Percentiles rank a stretch among this genome's conserved stretches.
phyloP scores from a whole-genome alignment of 2,888 invertebrate genomes.

The Nemurella pictetii region DNA sequence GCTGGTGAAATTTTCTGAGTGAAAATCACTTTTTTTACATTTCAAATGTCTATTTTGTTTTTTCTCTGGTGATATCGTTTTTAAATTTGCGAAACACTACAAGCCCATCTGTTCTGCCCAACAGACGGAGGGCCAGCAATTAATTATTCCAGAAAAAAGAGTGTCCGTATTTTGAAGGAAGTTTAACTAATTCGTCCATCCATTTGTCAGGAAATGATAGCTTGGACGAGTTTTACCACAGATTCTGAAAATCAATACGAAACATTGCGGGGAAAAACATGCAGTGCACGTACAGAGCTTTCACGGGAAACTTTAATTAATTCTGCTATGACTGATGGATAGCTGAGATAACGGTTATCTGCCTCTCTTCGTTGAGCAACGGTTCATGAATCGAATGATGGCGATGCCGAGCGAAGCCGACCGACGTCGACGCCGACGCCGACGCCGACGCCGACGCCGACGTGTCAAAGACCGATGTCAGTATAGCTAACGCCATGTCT shows the following conservation, averaged over 20 bases:
- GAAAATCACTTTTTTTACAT: neutral
- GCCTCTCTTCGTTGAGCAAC: neutral
- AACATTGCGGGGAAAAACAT: neutral
- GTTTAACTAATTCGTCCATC: neutral
- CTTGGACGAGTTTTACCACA: neutral
- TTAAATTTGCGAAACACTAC: neutral
- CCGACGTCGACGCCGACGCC: neutral
- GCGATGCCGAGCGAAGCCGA: neutral
- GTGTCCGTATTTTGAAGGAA: neutral
- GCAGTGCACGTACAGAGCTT: neutral
- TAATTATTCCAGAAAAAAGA: constrained; percentile 8
- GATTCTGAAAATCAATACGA: neutral
- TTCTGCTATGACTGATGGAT: neutral
- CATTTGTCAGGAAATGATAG: constrained; percentile 9
- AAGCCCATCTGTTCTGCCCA: constrained; percentile 1
- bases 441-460: neutral
- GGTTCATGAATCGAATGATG: neutral
- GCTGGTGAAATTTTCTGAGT: neutral
- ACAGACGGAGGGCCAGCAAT: neutral
- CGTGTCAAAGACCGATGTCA: neutral
- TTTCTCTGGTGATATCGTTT: neutral
- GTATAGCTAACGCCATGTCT: neutral
- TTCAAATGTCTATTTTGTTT: neutral
- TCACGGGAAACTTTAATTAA: neutral
- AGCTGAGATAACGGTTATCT: neutral